Base-by-base conservation (phyloP, 2,888 invertebrate species). In the Oscheius onirici region DNA sequence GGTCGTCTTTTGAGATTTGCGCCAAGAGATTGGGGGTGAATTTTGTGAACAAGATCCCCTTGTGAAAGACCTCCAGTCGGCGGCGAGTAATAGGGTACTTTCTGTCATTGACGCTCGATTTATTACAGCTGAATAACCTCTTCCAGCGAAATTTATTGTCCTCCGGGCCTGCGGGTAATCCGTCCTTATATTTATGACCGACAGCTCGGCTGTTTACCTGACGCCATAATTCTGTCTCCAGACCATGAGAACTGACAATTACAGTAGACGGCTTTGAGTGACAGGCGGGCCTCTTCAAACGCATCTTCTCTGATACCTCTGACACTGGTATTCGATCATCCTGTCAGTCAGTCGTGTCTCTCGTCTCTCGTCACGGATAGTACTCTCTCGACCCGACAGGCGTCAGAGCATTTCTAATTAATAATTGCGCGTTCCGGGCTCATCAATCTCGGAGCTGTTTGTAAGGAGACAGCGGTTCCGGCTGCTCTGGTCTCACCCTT, bases 321-420 rank as follows among this genome's bases (percentile, higher is more conserved):
- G 74, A 74, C 74, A 74, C 71, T 41, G 61, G 71, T 74, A 74
- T 69, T 74, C 74, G 68, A 74, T 74, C 74, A 71, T n/a, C n/a
- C 58, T 49, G 69, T 65, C 49, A 49, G 63, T 63, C 63, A 49
- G 15, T 28, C 63, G 24, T 49, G 24, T 49, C 26, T 63, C 63
- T 43, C 43, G 43, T 41, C 43, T 60, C 13, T 24, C 20, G 43
- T 60, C 60, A 20, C 24, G 41, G 44, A 28, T 60, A 40, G 55
- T 34, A 58, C 52, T 24, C 49, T 57, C 58, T 54, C 17, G 20
- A 22, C 44, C 13, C 49, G 63, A 63, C 63, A 63, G 63, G 46
- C 49, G 63, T 52, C 22, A 54, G 54, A 54, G 52, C 49, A 54
- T 63, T 49, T 5, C 52, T 66, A 66, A 66, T 66, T 66, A 66